Conservation (phyloP, 2,797 vertebrate species). For the Zalophus californianus region DNA sequence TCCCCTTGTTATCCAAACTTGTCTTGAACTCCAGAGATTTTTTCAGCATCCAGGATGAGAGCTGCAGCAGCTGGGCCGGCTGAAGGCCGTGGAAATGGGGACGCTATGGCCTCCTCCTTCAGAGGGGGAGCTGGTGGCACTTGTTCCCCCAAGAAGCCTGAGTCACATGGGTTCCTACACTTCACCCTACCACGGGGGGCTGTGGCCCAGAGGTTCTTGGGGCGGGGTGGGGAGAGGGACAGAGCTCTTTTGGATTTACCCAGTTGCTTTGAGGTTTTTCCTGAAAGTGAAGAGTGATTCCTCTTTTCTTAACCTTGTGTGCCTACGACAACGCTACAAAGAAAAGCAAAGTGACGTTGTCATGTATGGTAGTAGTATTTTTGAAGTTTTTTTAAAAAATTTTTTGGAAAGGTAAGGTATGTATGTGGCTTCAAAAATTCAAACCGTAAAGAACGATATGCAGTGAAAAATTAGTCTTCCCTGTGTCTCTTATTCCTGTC, state of each 20-base stretch:
- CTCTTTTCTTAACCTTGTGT: not conserved
- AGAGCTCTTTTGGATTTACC: not conserved
- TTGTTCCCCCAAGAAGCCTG: not conserved
- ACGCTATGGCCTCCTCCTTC: not conserved
- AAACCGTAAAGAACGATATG: not conserved
- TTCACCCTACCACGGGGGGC: not conserved
- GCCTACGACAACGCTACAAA: not conserved
- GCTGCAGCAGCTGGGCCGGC: not conserved
- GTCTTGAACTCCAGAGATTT: conserved; percentile 74
- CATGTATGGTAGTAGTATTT: not conserved
- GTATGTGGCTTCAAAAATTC: not conserved
- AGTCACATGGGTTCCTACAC: not conserved
- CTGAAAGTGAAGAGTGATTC: conserved; percentile 1
- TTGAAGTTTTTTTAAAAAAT: too few relatives aligned
- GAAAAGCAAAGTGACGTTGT: not conserved
- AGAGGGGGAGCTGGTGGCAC: not conserved
- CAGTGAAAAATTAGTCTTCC: not conserved
- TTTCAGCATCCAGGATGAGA: conserved; percentile 65
- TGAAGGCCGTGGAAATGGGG: not conserved
- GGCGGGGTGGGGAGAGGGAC: not conserved
- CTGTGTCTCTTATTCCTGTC: not conserved
- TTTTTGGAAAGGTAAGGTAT: not conserved
- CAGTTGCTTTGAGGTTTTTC: not conserved
- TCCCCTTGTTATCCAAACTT: conserved; percentile 80
- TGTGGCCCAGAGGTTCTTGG: not conserved